Evolutionary conservation across 92 coral and sea anemone species (phyloP), one percentile per base, ranked within the genome.

Genomic region (Parazoanthus darwini): DNA sequence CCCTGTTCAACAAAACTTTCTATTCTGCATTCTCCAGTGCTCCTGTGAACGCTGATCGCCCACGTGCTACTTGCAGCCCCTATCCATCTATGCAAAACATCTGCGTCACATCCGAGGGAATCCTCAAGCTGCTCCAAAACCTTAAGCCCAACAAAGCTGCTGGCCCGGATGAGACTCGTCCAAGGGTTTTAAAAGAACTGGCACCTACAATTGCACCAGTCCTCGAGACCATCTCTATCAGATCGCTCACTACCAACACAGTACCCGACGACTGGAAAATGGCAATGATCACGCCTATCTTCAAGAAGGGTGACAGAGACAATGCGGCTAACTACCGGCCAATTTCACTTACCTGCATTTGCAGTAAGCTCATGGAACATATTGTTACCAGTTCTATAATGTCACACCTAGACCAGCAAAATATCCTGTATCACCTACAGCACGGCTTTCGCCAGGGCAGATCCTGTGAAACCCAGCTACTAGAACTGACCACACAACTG

Each of bases 351-450:
- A 85, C 80, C 18, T 85, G 88, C 25, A 85, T 85, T 14, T 46
- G 88, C 67, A 50, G 81, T 22, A 72, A 85, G 44, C 67, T 73
- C 2, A 85, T 25, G 88, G 81, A 85, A 48, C 88, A 85, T 71
- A 71, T 71, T 71, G 76, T 71, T 9, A 70, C 75, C 35, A 70
- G 75, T 33, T n/a, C 35, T 15, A 70, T 70, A 33, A 70, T 70
- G 37, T n/a, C 75, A 70, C 75, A 70, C 37, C 10, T 70, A 7
- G 75, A 70, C 33, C 37, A 33, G 35, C 14, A 25, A 2, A 70
- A 70, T 38, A 70, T 70, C 37, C 38, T 70, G 11, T 70, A 70
- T 15, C 75, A 70, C 75, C 37, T 25, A 70, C 75, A 70, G 11
- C 75, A 70, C 13, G 75, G 75, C 33, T 70, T 70, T 33, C 35